These are phyloP conservation scores for Lucilia sericata DNA, from an alignment of 1,140 invertebrate genomes.

Conservation along the genomic window DNA sequence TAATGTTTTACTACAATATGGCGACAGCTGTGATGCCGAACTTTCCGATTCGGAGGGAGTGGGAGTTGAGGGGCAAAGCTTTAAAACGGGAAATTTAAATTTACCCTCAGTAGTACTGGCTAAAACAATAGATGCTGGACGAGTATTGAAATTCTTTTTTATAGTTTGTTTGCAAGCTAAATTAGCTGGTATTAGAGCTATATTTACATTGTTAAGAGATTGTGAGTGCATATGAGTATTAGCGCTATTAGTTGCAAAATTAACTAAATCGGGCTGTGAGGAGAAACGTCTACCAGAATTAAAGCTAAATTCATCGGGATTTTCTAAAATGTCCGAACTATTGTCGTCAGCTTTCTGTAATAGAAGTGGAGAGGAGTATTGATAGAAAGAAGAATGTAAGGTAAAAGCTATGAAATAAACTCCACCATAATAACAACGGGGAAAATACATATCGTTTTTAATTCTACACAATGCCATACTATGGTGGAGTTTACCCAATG, in stretches of 20 bases:
- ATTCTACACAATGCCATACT: too few species aligned
- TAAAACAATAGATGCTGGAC: slow-evolving; percentile 36
- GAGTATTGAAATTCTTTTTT: slow-evolving; percentile 26
- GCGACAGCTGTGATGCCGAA: neutral
- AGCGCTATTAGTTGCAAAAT: slow-evolving; percentile 5
- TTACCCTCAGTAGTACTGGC: neutral
- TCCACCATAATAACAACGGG: too few species aligned
- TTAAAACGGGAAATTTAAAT: slow-evolving; percentile 52
- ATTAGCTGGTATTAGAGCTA: slow-evolving; percentile 8
- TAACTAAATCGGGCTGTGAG: slow-evolving; percentile 14
- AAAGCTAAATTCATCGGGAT: neutral
- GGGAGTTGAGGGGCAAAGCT: slow-evolving; percentile 63
- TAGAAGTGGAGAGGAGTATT: neutral
- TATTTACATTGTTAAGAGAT: slow-evolving; percentile 44
- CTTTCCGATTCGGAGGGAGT: slow-evolving; percentile 56
- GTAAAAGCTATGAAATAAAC: neutral
- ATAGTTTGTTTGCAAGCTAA: slow-evolving; percentile 28
- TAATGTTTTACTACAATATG: slow-evolving; percentile 23
- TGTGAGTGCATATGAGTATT: slow-evolving; percentile 16
- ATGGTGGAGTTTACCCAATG: too few species aligned
- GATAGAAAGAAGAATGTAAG: neutral
- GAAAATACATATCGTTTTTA: too few species aligned
- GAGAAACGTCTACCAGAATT: neutral
- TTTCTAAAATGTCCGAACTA: neutral
- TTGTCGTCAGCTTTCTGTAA: neutral